These are phyloP conservation scores for Nycticebus coucang DNA, from an alignment of 2,113 vertebrate species.

Conservation along the genomic window DNA sequence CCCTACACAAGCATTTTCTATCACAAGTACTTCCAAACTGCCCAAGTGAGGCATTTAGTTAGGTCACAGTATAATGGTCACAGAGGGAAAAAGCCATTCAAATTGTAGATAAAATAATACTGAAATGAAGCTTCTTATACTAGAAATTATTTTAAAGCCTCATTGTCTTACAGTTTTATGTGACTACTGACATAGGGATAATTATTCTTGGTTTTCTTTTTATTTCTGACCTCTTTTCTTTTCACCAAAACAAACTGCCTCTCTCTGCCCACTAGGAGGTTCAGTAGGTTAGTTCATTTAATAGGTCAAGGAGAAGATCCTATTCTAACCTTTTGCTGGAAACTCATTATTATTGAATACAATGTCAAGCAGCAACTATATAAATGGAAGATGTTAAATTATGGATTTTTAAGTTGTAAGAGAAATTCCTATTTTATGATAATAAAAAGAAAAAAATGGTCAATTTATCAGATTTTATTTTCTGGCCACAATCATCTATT, in stretches of 20 bases:
- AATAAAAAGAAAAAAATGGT: constrained; percentile 29
- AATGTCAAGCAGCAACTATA: neutral
- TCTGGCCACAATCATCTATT: neutral
- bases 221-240: neutral
- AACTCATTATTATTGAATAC: neutral
- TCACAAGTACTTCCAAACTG: constrained; percentile 4
- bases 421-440: constrained; percentile 34
- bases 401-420: constrained; percentile 15
- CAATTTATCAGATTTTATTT: neutral
- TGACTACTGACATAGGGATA: neutral
- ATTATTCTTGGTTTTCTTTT: constrained; percentile 25
- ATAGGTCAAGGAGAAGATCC: neutral
- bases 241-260: constrained; percentile 22
- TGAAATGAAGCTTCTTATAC: neutral
- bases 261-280: neutral
- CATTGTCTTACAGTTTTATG: neutral
- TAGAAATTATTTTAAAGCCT: constrained; percentile 5
- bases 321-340: constrained; percentile 27
- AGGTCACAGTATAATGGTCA: neutral
- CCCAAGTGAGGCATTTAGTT: neutral
- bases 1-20: neutral
- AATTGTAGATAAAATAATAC: constrained; percentile 9
- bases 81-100: neutral
- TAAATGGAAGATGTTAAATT: constrained; percentile 23
- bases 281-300: neutral